These are phyloP conservation scores for Diorhabda elongata DNA, from an alignment of 1,140 invertebrate genomes.

Conservation along the genomic window DNA sequence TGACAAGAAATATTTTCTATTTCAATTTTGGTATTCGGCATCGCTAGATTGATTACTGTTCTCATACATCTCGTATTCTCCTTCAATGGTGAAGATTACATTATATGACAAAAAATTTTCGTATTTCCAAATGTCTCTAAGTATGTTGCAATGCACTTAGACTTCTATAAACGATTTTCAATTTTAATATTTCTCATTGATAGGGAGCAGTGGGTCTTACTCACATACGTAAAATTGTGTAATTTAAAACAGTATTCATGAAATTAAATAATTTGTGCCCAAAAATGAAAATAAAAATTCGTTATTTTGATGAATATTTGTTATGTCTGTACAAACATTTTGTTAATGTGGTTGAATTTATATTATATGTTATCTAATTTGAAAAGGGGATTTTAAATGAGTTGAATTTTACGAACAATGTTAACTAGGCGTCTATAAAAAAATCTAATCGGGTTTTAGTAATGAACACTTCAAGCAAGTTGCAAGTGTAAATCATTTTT, in stretches of 20 bases:
- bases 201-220: too few relatives aligned
- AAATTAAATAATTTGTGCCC: constrained; percentile 1
- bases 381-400: neutral
- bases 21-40: too few relatives aligned
- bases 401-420: neutral
- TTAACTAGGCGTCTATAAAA: constrained; percentile 22
- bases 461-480: constrained; percentile 25
- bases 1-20: too few relatives aligned
- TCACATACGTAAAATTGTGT: neutral
- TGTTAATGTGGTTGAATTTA: neutral
- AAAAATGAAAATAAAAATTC: neutral
- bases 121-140: too few relatives aligned
- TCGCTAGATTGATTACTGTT: too few relatives aligned
- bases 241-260: neutral
- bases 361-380: constrained; percentile 3
- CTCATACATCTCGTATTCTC: too few relatives aligned
- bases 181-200: too few relatives aligned
- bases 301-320: neutral
- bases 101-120: too few relatives aligned
- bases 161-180: too few relatives aligned
- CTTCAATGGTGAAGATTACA: too few relatives aligned
- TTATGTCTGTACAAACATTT: neutral
- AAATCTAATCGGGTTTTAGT: constrained; percentile 27
- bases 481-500: constrained; percentile 25
- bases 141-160: too few relatives aligned